These are phyloP conservation scores for Takifugu rubripes DNA, from an alignment of 2,797 vertebrate species.

Conservation along the genomic window DNA sequence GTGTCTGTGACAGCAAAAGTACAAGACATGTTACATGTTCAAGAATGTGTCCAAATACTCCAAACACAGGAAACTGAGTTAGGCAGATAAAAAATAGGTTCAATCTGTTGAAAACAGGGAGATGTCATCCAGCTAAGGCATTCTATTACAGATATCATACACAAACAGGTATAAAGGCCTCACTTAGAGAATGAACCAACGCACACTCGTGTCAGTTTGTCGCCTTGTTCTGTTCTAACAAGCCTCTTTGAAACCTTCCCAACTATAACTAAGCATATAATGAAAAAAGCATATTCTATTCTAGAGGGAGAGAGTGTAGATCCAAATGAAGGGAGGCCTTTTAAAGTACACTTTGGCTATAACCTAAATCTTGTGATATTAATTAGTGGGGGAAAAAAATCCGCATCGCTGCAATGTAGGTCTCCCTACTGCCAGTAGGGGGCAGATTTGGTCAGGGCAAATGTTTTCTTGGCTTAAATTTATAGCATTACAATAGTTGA, in stretches of 20 bases:
- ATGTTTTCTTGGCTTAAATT: not conserved
- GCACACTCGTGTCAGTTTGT: slow-evolving; percentile 40
- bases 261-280: no score
- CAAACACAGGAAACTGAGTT: slow-evolving; percentile 24
- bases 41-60: slow-evolving; percentile 35
- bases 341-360: not conserved
- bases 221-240: slow-evolving; percentile 57
- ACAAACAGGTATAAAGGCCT: slow-evolving; percentile 8
- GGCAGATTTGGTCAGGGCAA: slow-evolving; percentile 31
- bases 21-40: slow-evolving; percentile 21
- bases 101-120: no score
- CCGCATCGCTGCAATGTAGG: not conserved
- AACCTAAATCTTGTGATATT: not conserved
- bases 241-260: slow-evolving; percentile 26
- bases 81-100: not conserved
- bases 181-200: slow-evolving; percentile 16
- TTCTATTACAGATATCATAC: not conserved
- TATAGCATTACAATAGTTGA: not conserved
- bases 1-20: slow-evolving; percentile 24
- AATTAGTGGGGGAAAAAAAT: not conserved
- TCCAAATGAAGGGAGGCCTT: not conserved
- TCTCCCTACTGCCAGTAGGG: slow-evolving; percentile 46
- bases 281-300: no score
- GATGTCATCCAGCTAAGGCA: no score
- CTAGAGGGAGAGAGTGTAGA: not conserved